Evolutionary conservation across 1,140 invertebrate genomes (phyloP), one percentile per base, ranked within the genome.

Genomic region (Habropoda laboriosa): DNA sequence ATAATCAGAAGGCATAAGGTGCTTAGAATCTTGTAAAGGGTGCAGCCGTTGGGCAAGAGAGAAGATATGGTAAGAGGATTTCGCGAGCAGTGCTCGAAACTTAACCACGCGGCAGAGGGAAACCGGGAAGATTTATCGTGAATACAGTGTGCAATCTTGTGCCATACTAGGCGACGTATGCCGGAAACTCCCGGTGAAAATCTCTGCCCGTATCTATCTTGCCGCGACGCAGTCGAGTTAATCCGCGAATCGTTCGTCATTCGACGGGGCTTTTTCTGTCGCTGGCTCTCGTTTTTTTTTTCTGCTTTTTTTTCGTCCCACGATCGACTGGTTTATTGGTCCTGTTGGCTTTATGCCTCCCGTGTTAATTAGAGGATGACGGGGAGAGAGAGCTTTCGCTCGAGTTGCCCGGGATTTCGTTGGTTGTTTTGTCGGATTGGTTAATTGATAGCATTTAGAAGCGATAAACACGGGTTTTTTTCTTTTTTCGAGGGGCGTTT

Each of bases 1-100:
- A 83, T 85, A 85, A 83, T 85, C 81, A 72, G 70, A 30, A 80
- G 45, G 35, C 42, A 47, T 80, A 83, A 85, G 72, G 53, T 84
- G 60, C 77, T 84, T 84, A 84, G 42, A 60, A 51, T 30, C 32
- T 70, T 51, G 66, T 30, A 58, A 77, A 60, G 55, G 64, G 66
- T 49, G 61, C 61, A 67, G 30, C 16, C 16, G 38, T 12, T 76
- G 49, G 53, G 51, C 30, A 57, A n/a, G 49, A 21, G 27, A 27
- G 72, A 55, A 42, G 24, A 35, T n/a, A n/a, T 45, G 61, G 42
- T 77, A 77, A 77, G 75, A 77, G 75, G 75, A 77, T 77, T 71
- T 71, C 66, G 66, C 66, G 66, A 70, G 42, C 30, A 68, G 2
- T 58, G 40, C 75, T 32, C 24, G 66, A 70, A 70, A 77, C 16